A percentile compares a stretch with the other conserved stretches of the same genome.
phyloP scores from a whole-genome alignment of 2,113 vertebrate species.

The Pimephales promelas region DNA sequence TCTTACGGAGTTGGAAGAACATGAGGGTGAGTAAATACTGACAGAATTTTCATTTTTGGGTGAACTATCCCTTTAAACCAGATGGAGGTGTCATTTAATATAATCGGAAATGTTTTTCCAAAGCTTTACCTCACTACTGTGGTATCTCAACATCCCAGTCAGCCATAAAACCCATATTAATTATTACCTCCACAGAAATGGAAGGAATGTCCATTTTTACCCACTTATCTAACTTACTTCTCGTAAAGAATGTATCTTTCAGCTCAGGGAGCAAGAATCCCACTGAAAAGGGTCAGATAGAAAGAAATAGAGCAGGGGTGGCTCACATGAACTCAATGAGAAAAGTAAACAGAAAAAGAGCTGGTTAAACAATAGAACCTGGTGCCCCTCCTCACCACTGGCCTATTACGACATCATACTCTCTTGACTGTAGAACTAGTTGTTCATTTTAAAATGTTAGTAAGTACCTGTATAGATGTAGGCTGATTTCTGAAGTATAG shows the following conservation, averaged over 20 bases:
- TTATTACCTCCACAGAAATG: conserved; percentile 71
- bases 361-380: conserved; percentile 20
- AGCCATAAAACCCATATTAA: conserved; percentile 66
- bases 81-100: too few relatives aligned
- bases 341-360: conserved; percentile 53
- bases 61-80: too few relatives aligned
- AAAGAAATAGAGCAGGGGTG: background rate
- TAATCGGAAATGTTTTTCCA: too few relatives aligned
- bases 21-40: too few relatives aligned
- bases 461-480: background rate
- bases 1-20: too few relatives aligned
- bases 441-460: background rate
- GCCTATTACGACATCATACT: background rate
- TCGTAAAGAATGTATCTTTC: conserved; percentile 49
- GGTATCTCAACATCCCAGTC: conserved; percentile 25
- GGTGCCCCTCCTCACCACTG: conserved; percentile 1
- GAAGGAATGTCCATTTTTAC: conserved; percentile 69
- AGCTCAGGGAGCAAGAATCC: conserved; percentile 5
- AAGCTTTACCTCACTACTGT: background rate
- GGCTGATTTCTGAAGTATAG: background rate
- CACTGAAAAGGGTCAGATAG: background rate
- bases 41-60: too few relatives aligned
- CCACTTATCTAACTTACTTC: conserved; percentile 51
- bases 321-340: conserved; percentile 38
- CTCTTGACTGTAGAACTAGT: background rate